Conservation (phyloP, 64 coral and sea anemone genomes). For the Actinia tenebrosa region DNA sequence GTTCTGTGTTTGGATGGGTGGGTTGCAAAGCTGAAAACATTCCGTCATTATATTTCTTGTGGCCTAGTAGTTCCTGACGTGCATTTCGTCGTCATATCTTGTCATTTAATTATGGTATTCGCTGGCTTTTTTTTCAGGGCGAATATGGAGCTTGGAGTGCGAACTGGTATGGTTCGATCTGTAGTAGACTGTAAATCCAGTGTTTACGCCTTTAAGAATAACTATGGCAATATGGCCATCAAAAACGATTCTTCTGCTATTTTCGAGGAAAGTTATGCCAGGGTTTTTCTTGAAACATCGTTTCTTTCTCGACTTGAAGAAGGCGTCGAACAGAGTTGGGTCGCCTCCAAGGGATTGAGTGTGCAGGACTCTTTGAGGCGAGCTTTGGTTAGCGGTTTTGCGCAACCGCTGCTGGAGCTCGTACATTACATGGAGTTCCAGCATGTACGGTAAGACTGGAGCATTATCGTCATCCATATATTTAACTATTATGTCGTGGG, state of each 20-base stretch:
- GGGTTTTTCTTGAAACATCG: neutral
- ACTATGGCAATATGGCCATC: conserved; percentile 23
- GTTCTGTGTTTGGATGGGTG: too few species aligned
- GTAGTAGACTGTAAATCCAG: conserved; percentile 48
- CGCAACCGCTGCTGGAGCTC: conserved; percentile 30
- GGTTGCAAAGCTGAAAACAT: too few species aligned
- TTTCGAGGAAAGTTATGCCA: conserved; percentile 38
- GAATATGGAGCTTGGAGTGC: conserved; percentile 60
- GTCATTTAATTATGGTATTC: too few species aligned
- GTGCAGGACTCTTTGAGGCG: conserved; percentile 13
- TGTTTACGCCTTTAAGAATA: conserved; percentile 53
- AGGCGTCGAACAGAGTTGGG: conserved; percentile 31
- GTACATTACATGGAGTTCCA: conserved; percentile 34
- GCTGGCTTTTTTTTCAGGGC: conserved; percentile 19
- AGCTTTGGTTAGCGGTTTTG: conserved; percentile 31
- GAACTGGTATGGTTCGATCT: conserved; percentile 62
- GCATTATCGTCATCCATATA: neutral
- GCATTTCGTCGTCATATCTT: too few species aligned
- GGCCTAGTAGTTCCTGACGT: too few species aligned
- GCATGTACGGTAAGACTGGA: conserved; percentile 19
- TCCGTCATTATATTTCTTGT: too few species aligned
- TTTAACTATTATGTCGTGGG: too few species aligned
- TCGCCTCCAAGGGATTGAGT: conserved; percentile 6
- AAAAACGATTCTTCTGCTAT: conserved; percentile 29
- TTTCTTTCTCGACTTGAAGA: conserved; percentile 11